These are phyloP conservation scores for Cotesia chilonis DNA, from an alignment of 1,140 invertebrate species.

Conservation along the genomic window DNA sequence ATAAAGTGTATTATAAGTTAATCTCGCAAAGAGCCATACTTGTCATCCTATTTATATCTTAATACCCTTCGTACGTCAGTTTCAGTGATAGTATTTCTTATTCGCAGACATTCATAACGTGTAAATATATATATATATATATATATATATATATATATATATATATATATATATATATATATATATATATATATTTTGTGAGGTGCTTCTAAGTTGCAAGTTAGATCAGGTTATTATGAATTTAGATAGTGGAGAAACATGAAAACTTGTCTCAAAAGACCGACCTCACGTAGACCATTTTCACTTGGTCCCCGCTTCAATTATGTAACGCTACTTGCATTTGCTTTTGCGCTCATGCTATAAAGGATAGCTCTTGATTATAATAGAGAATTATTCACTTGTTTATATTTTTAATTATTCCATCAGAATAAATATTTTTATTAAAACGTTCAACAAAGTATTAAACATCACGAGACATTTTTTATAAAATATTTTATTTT, in stretches of 20 bases:
- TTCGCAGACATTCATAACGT: neutral
- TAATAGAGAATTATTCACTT: neutral
- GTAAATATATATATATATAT: neutral
- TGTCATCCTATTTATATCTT: neutral
- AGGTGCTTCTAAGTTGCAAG: neutral
- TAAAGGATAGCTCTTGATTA: constrained; percentile 11
- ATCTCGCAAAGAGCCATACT: neutral
- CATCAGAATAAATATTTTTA: too few relatives aligned
- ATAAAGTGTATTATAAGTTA: neutral
- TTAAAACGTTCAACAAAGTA: too few relatives aligned
- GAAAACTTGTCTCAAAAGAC: constrained; percentile 29
- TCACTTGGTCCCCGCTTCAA: constrained; percentile 3
- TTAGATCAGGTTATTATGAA: constrained; percentile 19
- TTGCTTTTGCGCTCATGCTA: constrained; percentile 31
- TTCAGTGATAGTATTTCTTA: constrained; percentile 12
- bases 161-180: too few relatives aligned
- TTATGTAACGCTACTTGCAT: constrained; percentile 27
- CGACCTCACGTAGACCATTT: constrained; percentile 10
- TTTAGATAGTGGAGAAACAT: constrained; percentile 23
- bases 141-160: neutral
- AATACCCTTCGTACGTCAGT: neutral
- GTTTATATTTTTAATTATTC: too few relatives aligned
- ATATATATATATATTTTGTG: neutral
- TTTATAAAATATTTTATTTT: too few relatives aligned
- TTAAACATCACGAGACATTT: too few relatives aligned